Conservation (phyloP, 1,140 invertebrate species). For the Neodiprion lecontei region DNA sequence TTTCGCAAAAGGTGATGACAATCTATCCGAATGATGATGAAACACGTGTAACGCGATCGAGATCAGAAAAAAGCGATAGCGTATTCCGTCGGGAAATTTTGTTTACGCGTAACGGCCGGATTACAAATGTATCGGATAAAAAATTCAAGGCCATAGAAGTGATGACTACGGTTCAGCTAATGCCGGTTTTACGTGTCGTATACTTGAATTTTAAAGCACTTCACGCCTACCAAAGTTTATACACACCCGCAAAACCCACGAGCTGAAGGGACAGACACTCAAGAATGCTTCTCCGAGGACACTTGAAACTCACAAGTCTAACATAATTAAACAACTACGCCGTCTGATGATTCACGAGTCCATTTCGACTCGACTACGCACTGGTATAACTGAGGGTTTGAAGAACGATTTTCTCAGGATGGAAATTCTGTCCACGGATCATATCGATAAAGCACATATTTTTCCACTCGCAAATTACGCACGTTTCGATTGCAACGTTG, state of each 20-base stretch:
- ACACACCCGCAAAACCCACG: not conserved
- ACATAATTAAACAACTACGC: not conserved
- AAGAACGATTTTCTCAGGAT: not conserved
- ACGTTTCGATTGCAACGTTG: no score
- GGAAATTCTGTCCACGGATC: not conserved
- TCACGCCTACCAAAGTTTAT: not conserved
- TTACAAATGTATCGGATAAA: not conserved
- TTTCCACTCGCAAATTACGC: no score
- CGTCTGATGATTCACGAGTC: not conserved
- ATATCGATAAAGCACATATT: no score
- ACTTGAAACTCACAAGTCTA: not conserved
- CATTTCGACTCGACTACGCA: not conserved
- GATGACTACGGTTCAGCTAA: not conserved
- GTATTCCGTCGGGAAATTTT: no score
- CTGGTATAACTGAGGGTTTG: not conserved
- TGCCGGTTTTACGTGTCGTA: not conserved
- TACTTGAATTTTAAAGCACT: slow-evolving; percentile 1
- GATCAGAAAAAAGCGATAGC: no score
- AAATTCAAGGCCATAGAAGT: not conserved
- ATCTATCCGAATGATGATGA: no score
- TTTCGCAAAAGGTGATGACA: no score
- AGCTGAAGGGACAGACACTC: not conserved
- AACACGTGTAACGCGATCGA: no score
- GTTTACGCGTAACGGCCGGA: no score
- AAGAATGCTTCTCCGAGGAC: not conserved